Evolutionary conservation across 2,797 vertebrate genomes (phyloP), one percentile per base, ranked within the genome.

Genomic region (Scolopax rusticola): DNA sequence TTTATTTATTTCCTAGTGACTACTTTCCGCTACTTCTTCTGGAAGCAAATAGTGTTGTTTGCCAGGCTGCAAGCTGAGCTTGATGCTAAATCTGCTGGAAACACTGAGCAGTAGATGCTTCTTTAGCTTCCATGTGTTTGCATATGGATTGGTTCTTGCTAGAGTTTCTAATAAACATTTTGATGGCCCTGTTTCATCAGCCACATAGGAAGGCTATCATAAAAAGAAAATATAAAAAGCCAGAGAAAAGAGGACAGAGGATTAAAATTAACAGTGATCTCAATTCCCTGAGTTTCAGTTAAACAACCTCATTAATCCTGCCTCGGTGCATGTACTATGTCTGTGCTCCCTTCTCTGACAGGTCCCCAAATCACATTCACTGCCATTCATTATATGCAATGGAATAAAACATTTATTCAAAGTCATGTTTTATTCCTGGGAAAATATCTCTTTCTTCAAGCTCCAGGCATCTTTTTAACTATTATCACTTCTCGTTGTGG

Each of bases 401-500:
- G 75, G 89, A 84, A 97, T 97, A 95, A 97, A 97, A 94, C 81
- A 93, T 96, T 96, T 92, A 96, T 96, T 92, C 84, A 59, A 69
- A 95, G 84, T 96, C 89, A 97, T 97, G 90, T 97, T 97, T 97
- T 96, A 96, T 97, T 97, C 92, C 60, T 87, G 53, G 60, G 90
- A 68, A 96, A 94, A 87, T 92, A 92, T 79, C 95, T 96, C 84
- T 96, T 97, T 95, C 90, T 96, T 92, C 77, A 90, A 85, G 60
- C 45, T 89, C 45, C 75, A 87, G 90, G 95, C 84, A 68, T 68
- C 60, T 87, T 79, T 87, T 94, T 84, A 83, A 68, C 53, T 74
- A 48, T 90, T 93, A 83, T 51, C 51, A 28, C 53, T 89, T 87
- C 30, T 24, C 28, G 53, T 82, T 0, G 0, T 85, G 60, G 67